These are phyloP conservation scores for Cebus imitator DNA, from an alignment of 2,113 vertebrate species.

Conservation along the genomic window DNA sequence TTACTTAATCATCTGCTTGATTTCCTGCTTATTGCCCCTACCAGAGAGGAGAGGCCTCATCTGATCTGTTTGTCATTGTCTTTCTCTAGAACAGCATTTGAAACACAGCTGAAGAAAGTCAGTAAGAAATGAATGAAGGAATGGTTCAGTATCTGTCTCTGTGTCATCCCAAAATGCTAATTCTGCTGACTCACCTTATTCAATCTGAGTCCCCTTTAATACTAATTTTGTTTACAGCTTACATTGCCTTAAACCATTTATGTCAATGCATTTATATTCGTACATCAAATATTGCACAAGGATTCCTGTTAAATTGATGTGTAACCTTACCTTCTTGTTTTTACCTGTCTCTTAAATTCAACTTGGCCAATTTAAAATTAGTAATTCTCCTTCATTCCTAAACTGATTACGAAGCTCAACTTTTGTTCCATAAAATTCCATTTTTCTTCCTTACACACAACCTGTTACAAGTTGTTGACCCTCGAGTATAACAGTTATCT, in stretches of 20 bases:
- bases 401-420: not conserved
- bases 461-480: not conserved
- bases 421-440: slow-evolving; percentile 13
- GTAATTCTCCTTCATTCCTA: not conserved
- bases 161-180: not conserved
- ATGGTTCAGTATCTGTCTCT: not conserved
- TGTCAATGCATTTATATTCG: not conserved
- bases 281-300: not conserved
- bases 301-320: not conserved
- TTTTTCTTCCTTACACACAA: not conserved
- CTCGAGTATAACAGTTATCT: not conserved
- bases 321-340: not conserved
- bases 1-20: not conserved
- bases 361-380: not conserved
- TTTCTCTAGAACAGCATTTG: not conserved
- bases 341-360: not conserved
- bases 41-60: not conserved
- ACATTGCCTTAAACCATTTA: not conserved
- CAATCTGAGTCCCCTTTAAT: not conserved
- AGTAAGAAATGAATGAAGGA: not conserved
- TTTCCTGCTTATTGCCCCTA: not conserved
- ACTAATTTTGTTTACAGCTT: not conserved
- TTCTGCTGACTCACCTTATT: not conserved
- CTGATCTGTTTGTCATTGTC: not conserved
- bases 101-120: not conserved